Evolutionary conservation across 2,797 vertebrate species (phyloP), one percentile per base, ranked within the genome.

Genomic region (Crax fasciolata): DNA sequence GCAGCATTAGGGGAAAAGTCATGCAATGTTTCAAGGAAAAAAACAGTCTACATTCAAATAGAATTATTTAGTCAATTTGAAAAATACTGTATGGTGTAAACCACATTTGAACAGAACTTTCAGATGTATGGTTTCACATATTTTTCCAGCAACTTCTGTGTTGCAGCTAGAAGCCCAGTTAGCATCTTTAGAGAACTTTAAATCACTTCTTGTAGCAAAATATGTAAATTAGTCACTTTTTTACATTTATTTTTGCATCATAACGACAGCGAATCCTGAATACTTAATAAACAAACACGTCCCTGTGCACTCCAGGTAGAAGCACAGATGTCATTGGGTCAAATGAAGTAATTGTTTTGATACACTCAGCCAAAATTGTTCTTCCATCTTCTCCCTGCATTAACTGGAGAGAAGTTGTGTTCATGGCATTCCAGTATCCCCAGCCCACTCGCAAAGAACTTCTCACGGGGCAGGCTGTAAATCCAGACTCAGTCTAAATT

Each of bases 1-100:
- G 77, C 44, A 96, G 93, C 68, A 87, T 54, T 93, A 94, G 85
- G 66, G 51, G 71, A 87, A 95, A 97, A 90, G 51, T 90, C 96
- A 97, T 97, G 97, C 94, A 93, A 35, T 76, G 74, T 93, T 73
- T 73, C 76, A 90, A 91, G 71, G 65, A 67, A 86, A 88, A 89
- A 83, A 70, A 54, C 3, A 95, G 71, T 80, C 35, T 35, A 35
- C 6, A 35, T 6, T 91, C 0, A 0, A 87, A 76, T 32, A 82
- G 16, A 93, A 87, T 38, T 52, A 94, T 27, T 38, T 44, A 81
- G 21, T 91, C 61, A 91, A n/a, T 54, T 68, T 20, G 3, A 30
- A 79, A 82, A 82, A 58, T 3, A 3, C 10, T 92, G 58, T 48
- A 44, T 62, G 46, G 38, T 25, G 28, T 68, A 90, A 68, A 87